phyloP scores from a whole-genome alignment of 2,797 vertebrate genomes.

The Phoeniculus purpureus region DNA sequence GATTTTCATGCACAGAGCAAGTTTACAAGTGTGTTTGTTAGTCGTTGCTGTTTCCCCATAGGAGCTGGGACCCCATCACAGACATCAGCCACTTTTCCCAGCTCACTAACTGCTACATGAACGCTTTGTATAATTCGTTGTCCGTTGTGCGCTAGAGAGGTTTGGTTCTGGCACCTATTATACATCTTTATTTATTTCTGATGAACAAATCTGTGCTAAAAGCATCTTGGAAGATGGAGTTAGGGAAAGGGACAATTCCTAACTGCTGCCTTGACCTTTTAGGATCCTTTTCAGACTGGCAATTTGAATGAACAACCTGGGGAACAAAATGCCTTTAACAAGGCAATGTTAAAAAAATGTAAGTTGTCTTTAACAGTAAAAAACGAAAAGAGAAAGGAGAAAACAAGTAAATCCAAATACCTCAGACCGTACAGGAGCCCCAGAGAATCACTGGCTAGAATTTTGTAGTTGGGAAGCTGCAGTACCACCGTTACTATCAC shows the following conservation, averaged over 20 bases:
- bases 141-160: neutral
- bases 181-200: neutral
- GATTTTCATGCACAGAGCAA: neutral
- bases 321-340: neutral
- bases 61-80: neutral
- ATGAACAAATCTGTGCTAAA: conserved; percentile 21
- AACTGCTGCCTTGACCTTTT: conserved; percentile 32
- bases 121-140: neutral
- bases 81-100: neutral
- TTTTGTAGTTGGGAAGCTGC: conserved; percentile 12
- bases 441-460: conserved; percentile 38
- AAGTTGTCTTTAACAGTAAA: neutral
- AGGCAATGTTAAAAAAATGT: neutral
- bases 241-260: neutral
- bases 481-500: conserved; percentile 8
- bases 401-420: neutral
- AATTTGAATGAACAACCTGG: neutral
- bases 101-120: conserved; percentile 4
- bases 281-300: conserved; percentile 16
- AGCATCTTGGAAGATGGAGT: neutral
- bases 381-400: neutral
- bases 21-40: neutral
- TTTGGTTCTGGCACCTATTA: conserved; percentile 23
- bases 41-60: neutral
- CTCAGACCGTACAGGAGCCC: neutral